These are phyloP conservation scores for Chaetura pelagica DNA, from an alignment of 2,113 vertebrate genomes.

Conservation along the genomic window DNA sequence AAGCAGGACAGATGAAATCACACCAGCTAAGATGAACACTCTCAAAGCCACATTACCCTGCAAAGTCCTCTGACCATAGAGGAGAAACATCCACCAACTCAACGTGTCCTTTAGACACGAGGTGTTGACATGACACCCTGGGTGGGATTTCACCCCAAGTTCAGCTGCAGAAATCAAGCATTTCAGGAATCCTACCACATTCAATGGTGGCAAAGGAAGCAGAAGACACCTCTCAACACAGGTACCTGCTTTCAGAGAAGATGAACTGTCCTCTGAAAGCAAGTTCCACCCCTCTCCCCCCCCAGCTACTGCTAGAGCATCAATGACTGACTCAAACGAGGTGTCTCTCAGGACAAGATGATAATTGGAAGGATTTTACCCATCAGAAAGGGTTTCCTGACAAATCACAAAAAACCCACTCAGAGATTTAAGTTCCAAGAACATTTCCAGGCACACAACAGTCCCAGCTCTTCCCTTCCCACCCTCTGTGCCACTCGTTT, in stretches of 20 bases:
- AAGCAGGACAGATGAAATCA: neutral
- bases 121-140: neutral
- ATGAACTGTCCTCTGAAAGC: neutral
- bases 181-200: neutral
- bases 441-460: neutral
- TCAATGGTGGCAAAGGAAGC: neutral
- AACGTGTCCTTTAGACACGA: accelerated
- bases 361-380: neutral
- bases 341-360: neutral
- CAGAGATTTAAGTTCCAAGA: neutral
- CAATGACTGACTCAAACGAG: neutral
- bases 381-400: neutral
- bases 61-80: neutral
- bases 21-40: neutral
- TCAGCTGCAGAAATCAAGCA: neutral
- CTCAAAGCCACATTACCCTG: neutral
- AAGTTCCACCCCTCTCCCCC: too few species aligned
- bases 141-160: neutral
- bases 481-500: neutral
- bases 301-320: neutral
- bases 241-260: neutral
- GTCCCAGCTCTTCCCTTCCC: neutral
- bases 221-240: neutral
- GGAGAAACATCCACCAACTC: neutral
- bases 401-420: neutral